Evolutionary conservation across 2,888 invertebrate species (phyloP), one percentile per base, ranked within the genome.

Genomic region (Tenodera sinensis): DNA sequence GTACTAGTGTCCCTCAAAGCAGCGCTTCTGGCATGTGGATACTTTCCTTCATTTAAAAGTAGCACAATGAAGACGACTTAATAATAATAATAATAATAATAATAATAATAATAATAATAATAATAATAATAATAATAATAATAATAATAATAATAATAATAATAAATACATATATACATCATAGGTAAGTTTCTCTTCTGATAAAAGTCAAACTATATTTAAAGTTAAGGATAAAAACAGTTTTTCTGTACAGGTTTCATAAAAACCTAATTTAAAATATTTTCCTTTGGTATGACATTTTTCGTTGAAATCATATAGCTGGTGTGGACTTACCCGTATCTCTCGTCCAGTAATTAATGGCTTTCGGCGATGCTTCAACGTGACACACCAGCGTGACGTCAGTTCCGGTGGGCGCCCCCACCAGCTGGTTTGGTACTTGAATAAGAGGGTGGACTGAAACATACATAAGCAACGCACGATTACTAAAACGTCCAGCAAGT

Each of bases 261-360:
- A 27, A 15, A 15, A 7, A 14, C 15, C 15, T 83, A 28, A 15
- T 83, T 9, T 28, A 14, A 28, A 27, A 27, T 42, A 42, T 42
- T 42, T 42, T 42, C 12, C 42, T 12, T 42, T 42, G 0, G 42
- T 42, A 42, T 42, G 42, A 42, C 42, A 12, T 42, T 42, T 84
- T 84, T 27, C 7, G 28, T 25, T 28, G 12, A 25, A 84, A 71
- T 30, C 4, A 27, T 30, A 9, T 81, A 3, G 15, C 20, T 54
- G 27, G 34, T 28, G 81, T 1, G 28, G 20, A 90, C 95, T 95
- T 94, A 98, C 98, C 97, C 92, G 96, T 97, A 93, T 97, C 97
- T 93, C 97, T 96, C 90, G 97, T 98, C 98, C 98, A 98, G 94
- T 97, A 98, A 95, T 98, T 98, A 95, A 98, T 98, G 93, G 98